phyloP scores from a whole-genome alignment of 1,140 invertebrate species.

The Halictus rubicundus region DNA sequence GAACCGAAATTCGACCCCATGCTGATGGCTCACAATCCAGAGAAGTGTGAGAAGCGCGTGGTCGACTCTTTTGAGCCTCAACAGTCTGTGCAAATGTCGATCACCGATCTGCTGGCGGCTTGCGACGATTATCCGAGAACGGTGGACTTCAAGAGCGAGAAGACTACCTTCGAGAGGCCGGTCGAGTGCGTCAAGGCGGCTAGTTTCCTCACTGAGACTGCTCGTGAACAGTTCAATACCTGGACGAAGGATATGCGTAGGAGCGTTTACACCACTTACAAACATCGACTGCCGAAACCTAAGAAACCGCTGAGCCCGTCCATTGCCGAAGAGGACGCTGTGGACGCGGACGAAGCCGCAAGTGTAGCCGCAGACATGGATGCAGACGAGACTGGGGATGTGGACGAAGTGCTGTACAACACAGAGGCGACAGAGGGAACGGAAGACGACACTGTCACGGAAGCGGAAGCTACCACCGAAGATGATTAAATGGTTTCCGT shows the following conservation, averaged over 20 bases:
- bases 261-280: constrained; percentile 56
- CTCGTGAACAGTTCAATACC: constrained; percentile 49
- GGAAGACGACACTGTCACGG: background rate
- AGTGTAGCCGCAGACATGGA: no score
- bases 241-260: constrained; percentile 52
- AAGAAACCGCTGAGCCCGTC: background rate
- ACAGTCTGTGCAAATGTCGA: background rate
- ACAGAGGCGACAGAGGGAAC: background rate
- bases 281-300: constrained; percentile 40
- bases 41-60: constrained; percentile 9
- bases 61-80: constrained; percentile 2
- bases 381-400: background rate
- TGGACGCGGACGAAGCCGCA: no score
- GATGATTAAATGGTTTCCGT: background rate
- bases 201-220: constrained; percentile 61
- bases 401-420: background rate
- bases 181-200: constrained; percentile 44
- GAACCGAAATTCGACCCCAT: constrained; percentile 41
- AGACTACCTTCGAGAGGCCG: background rate
- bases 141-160: constrained; percentile 61
- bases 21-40: background rate
- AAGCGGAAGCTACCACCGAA: background rate
- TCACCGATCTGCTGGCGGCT: constrained; percentile 31
- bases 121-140: constrained; percentile 67
- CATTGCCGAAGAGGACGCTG: background rate